phyloP scores from a whole-genome alignment of 2,113 vertebrate genomes.

The Xiphophorus couchianus region DNA sequence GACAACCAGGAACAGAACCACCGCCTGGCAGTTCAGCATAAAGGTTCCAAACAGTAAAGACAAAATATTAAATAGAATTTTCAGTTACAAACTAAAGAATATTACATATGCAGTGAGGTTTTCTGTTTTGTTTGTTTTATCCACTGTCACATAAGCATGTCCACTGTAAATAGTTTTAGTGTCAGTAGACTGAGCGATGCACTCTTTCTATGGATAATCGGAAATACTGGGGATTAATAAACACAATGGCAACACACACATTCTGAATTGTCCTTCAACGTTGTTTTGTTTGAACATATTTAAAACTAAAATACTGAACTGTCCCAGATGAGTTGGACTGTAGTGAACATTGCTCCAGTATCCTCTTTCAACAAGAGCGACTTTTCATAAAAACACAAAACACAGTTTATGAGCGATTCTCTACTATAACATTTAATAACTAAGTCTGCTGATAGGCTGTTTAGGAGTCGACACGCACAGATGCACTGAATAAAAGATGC shows the following conservation, averaged over 20 bases:
- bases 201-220: no score
- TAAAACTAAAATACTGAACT: background rate
- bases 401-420: background rate
- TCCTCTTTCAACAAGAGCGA: background rate
- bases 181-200: no score
- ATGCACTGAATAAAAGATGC: background rate
- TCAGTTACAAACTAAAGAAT: background rate
- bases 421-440: background rate
- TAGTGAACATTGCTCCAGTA: background rate
- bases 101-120: background rate
- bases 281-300: background rate
- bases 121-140: background rate
- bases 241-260: background rate
- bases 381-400: background rate
- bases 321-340: background rate
- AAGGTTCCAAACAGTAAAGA: background rate
- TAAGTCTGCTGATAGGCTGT: conserved; percentile 1
- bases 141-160: background rate
- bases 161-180: background rate
- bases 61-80: background rate
- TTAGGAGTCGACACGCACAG: background rate
- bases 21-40: background rate
- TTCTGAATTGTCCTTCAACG: background rate
- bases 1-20: background rate
- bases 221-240: background rate